phyloP scores from a whole-genome alignment of 2,113 vertebrate species.

The Oenanthe melanoleuca region DNA sequence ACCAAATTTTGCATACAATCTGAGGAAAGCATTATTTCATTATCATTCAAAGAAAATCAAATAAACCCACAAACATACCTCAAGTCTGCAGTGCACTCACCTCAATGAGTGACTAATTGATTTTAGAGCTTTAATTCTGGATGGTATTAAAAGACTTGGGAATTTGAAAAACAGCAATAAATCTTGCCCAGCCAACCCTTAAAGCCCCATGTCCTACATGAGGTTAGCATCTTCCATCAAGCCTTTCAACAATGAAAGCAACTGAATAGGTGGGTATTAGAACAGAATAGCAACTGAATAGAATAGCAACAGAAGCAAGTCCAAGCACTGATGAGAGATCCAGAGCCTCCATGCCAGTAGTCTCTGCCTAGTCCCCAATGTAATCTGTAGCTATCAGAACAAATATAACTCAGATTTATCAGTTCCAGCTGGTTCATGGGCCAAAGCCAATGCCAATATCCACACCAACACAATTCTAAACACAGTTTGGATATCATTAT shows the following conservation, averaged over 20 bases:
- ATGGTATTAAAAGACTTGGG: not conserved
- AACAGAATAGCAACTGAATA: not conserved
- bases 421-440: not conserved
- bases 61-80: not conserved
- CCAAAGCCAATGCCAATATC: not conserved
- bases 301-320: not conserved
- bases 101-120: not conserved
- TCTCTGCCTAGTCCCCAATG: not conserved
- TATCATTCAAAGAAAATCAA: not conserved
- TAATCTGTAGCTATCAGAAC: not conserved
- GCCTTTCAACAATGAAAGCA: not conserved
- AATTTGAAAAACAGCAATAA: not conserved
- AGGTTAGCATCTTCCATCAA: not conserved
- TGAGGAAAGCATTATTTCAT: not conserved
- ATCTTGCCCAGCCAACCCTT: not conserved
- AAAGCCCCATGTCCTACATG: not conserved
- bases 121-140: not conserved
- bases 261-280: not conserved
- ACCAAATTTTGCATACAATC: not conserved
- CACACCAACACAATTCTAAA: not conserved
- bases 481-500: not conserved
- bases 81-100: not conserved
- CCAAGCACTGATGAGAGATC: not conserved
- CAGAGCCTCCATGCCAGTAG: not conserved
- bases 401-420: not conserved